phyloP scores from a whole-genome alignment of 2,113 vertebrate species.

The Plectropomus leopardus region DNA sequence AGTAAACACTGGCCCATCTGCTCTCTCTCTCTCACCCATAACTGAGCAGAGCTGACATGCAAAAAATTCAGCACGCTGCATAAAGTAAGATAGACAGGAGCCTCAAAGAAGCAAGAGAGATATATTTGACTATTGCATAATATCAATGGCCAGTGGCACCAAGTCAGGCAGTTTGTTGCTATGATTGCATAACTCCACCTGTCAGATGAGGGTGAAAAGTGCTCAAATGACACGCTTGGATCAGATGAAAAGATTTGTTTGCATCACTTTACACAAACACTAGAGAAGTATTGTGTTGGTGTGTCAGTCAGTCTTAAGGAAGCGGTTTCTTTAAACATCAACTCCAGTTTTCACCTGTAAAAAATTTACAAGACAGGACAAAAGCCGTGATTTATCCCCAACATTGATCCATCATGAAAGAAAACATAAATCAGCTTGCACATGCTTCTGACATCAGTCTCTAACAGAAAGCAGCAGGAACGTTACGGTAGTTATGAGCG shows the following conservation, averaged over 20 bases:
- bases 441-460: conserved; percentile 52
- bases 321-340: conserved; percentile 27
- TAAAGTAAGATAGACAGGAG: conserved; percentile 15
- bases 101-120: conserved; percentile 4
- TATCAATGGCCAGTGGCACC: conserved; percentile 34
- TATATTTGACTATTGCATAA: conserved; percentile 43
- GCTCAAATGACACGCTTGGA: background rate
- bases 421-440: conserved; percentile 66
- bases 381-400: conserved; percentile 63
- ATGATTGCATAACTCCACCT: conserved; percentile 30
- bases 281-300: conserved; percentile 11
- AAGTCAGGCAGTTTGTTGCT: conserved; percentile 29
- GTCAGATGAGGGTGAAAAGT: conserved; percentile 24
- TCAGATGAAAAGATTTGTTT: conserved; percentile 9
- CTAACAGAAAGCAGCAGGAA: conserved; percentile 67
- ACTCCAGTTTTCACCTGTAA: conserved; percentile 49
- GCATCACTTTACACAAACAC: conserved; percentile 7
- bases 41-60: conserved; percentile 31
- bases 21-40: conserved; percentile 32
- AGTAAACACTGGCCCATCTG: conserved; percentile 48
- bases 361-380: conserved; percentile 54
- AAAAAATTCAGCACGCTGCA: background rate
- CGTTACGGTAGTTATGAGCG: conserved; percentile 45
- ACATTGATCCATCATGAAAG: conserved; percentile 46
- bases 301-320: background rate